A percentile compares a stretch with the other conserved stretches of the same genome.
These are phyloP conservation scores for Nycticorax nycticorax DNA, from an alignment of 2,113 vertebrate species.

Conservation along the genomic window DNA sequence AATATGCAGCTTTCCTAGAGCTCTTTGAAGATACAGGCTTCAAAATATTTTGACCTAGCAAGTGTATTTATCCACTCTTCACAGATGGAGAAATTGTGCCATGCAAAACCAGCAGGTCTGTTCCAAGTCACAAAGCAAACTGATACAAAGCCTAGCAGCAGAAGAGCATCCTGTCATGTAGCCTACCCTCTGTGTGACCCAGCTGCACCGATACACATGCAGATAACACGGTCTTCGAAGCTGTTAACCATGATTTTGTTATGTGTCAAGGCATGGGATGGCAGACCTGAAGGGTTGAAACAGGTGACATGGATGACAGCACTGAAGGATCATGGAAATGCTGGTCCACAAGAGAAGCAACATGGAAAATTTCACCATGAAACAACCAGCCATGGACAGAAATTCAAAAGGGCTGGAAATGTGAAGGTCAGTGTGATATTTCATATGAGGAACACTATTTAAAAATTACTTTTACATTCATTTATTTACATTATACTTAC, in stretches of 20 bases:
- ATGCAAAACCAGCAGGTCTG: background rate
- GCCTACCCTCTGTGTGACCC: background rate
- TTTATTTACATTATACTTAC: background rate
- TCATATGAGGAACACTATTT: background rate
- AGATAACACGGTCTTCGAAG: background rate
- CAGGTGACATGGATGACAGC: background rate
- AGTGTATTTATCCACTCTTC: background rate
- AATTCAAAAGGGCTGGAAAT: background rate
- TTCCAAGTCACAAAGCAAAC: background rate
- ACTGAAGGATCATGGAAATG: background rate
- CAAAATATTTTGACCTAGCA: background rate
- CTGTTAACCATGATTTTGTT: background rate
- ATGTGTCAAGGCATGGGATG: fast-evolving
- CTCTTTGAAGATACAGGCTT: background rate
- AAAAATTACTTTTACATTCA: background rate
- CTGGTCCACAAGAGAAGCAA: background rate
- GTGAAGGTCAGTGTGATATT: background rate
- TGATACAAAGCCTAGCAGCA: background rate
- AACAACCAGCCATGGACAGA: background rate
- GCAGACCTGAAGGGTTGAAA: background rate
- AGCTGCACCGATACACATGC: background rate
- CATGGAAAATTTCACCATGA: background rate
- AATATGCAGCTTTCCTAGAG: background rate
- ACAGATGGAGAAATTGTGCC: background rate
- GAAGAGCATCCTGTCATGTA: background rate